phyloP scores from a whole-genome alignment of 2,113 vertebrate species.

The Symphodus melops region DNA sequence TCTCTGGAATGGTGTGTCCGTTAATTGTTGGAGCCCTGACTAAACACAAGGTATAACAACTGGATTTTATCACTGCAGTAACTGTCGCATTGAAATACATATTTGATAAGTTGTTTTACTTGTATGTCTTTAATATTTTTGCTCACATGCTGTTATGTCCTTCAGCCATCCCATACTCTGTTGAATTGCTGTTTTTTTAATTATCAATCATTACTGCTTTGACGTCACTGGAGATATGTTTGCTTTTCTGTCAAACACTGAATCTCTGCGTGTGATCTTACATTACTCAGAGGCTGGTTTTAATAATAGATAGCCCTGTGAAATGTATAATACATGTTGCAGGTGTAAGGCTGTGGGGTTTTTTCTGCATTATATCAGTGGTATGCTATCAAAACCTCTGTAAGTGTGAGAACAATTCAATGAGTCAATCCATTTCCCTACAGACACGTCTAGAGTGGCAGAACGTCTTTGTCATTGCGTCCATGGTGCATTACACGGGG shows the following conservation, averaged over 20 bases:
- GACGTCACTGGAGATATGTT: too few relatives aligned
- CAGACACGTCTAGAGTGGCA: constrained; percentile 98
- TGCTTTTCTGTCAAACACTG: too few relatives aligned
- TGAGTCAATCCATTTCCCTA: constrained; percentile 36
- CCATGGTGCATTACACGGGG: constrained; percentile 95
- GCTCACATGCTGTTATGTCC: not conserved
- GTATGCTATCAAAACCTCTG: constrained; percentile 10
- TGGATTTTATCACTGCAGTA: not conserved
- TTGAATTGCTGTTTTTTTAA: too few relatives aligned
- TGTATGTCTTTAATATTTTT: not conserved
- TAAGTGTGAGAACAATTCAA: constrained; percentile 21
- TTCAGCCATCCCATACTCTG: too few relatives aligned
- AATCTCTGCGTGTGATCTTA: constrained; percentile 10
- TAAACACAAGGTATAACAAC: constrained; percentile 91
- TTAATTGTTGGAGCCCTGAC: constrained; percentile 97
- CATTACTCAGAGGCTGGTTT: constrained; percentile 1
- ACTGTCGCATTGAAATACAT: not conserved
- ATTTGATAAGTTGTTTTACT: not conserved
- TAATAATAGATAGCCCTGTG: not conserved
- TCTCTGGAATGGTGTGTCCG: constrained; percentile 97
- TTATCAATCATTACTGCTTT: too few relatives aligned
- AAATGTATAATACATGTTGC: constrained; percentile 21
- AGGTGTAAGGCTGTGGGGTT: constrained; percentile 29
- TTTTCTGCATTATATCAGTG: not conserved
- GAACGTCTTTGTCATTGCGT: constrained; percentile 94